A percentile compares a stretch with the other conserved stretches of the same genome.
Evolutionary conservation across 2,888 invertebrate species (phyloP).

Genomic region (Unio delphinus): DNA sequence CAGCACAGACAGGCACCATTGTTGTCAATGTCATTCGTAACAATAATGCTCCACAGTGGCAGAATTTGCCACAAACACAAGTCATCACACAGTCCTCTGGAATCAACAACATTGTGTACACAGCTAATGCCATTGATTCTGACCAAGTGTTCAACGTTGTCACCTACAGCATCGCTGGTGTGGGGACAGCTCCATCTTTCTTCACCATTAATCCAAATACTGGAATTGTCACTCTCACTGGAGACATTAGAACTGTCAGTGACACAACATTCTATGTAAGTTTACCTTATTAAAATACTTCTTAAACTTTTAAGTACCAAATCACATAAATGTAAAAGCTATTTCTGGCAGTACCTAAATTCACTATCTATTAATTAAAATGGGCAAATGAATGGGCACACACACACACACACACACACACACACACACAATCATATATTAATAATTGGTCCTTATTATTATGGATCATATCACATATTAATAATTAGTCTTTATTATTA

Average conservation of each 20-base stretch:
- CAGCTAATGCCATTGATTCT: conserved; percentile 16
- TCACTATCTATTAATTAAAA: too few relatives aligned
- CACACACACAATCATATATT: too few relatives aligned
- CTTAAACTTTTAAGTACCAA: too few relatives aligned
- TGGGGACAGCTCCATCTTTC: conserved; percentile 47
- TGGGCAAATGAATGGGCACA: too few relatives aligned
- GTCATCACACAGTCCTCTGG: background rate
- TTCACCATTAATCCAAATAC: conserved; percentile 41
- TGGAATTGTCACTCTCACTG: conserved; percentile 37
- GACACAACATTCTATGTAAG: background rate
- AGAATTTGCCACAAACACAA: conserved; percentile 2
- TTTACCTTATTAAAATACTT: too few relatives aligned
- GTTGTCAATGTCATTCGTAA: conserved; percentile 32
- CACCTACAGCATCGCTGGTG: conserved; percentile 43
- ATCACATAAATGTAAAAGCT: too few relatives aligned
- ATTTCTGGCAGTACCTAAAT: too few relatives aligned
- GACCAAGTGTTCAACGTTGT: conserved; percentile 21
- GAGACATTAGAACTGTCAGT: conserved; percentile 19
- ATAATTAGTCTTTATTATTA: too few relatives aligned
- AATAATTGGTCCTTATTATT: too few relatives aligned
- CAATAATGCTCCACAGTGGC: conserved; percentile 23
- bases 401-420: too few relatives aligned
- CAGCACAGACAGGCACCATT: conserved; percentile 22
- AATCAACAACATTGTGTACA: conserved; percentile 5
- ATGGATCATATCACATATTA: too few relatives aligned